These are phyloP conservation scores for Clupea harengus DNA, from an alignment of 2,113 vertebrate species.

Conservation along the genomic window DNA sequence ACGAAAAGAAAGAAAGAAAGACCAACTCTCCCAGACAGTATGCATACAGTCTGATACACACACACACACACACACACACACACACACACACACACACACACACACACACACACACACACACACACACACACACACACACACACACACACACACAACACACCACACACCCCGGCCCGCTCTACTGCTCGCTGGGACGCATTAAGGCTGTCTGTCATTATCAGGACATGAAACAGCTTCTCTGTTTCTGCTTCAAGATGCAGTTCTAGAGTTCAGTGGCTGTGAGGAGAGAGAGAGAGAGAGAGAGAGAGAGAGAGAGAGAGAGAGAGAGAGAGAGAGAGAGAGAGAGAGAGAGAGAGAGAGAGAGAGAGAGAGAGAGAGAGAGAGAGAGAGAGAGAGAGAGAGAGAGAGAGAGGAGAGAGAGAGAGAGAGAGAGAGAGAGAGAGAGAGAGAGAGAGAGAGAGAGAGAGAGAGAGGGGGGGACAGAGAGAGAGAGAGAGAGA, in stretches of 20 bases:
- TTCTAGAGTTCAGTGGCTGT: background rate
- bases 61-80: too few species aligned
- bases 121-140: too few species aligned
- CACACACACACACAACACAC: background rate
- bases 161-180: background rate
- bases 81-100: too few species aligned
- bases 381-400: background rate
- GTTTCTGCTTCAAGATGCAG: background rate
- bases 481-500: background rate
- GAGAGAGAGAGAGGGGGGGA: background rate
- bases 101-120: too few species aligned
- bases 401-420: background rate
- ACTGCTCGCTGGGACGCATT: background rate
- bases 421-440: background rate
- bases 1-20: background rate
- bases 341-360: background rate
- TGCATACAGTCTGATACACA: background rate
- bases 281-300: background rate
- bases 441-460: background rate
- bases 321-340: background rate
- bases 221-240: background rate
- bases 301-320: background rate
- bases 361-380: background rate
- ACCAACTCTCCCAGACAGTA: background rate
- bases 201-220: conserved; percentile 19